Evolutionary conservation across 2,888 invertebrate genomes (phyloP), one percentile per base, ranked within the genome.

Genomic region (Bellardia bayeri): DNA sequence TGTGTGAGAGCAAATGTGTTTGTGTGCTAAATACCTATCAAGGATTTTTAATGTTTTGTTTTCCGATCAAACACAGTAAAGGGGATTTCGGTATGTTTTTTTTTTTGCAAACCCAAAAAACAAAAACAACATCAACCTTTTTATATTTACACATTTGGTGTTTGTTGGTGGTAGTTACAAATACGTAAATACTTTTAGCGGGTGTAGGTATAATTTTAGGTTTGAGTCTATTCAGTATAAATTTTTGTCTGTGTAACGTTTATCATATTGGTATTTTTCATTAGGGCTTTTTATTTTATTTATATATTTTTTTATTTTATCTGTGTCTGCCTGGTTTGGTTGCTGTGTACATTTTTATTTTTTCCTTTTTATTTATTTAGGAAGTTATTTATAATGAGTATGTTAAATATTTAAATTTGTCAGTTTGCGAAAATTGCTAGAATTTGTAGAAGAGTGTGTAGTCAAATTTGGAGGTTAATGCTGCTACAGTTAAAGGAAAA

Each of bases 321-420:
- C 61, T 64, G 54, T 83, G 45, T 54, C 14, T 83, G 45, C 42
- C 14, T 40, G 13, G 2, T 45, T 45, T 45, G 11, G 0, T 45
- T 11, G 45, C 3, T 45, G 14, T 30, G 63, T 42, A 7, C 45
- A 7, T 56, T 30, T 69, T 45, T n/a, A 40, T 40, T 61, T 30
- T n/a, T 78, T 54, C 64, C 33, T 68, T 40, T 40, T n/a, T 88
- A 87, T 89, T 88, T 88, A 85, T 83, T 82, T 56, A 74, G 88
- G 75, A 89, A 87, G 87, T 89, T 82, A 81, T 82, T 89, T 75
- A 86, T 87, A 87, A 89, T 89, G 88, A 84, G 85, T 85, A 89
- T 78, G 83, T 87, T 81, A 88, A 89, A 89, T 89, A 88, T 88
- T 89, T 80, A 84, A 85, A 87, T 82, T 86, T 81, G 82, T 69